Base-by-base conservation (phyloP, 2,888 invertebrate genomes). In the Conistra vaccinii region DNA sequence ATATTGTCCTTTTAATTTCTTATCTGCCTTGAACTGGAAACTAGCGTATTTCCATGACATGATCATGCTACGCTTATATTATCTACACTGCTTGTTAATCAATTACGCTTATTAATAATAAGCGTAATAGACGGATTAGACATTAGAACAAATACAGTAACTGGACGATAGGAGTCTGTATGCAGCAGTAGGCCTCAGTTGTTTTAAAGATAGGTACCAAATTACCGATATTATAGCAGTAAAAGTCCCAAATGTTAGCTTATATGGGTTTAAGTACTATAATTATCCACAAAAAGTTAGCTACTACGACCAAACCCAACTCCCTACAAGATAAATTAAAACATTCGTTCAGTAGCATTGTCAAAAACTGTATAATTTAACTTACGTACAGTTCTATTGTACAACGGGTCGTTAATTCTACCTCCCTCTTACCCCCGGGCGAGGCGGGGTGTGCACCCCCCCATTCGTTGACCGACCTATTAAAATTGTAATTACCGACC, bases 401-500 rank as follows among this genome's bases (percentile, higher is more conserved):
- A 88, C 86, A 84, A 83, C 87, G 88, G 89, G 89, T 90, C 89
- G 91, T 91, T 91, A 80, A 80, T 77, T 87, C 82, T 81, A 80
- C 71, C 80, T 76, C 78, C 81, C 60, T 81, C 77, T 62, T 74
- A 57, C 14, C 83, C 79, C 45, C 75, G 77, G 76, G 74, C 67
- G 73, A 80, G 76, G 79, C 63, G 84, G 76, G 39, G 39, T 23
- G 71, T 20, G 73, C 77, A 71, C 57, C 81, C 86, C 86, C 89
- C 89, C 89, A 88, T 87, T 87, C 89, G 87, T 91, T 95, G 95
- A 94, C 95, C 94, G 93, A 93, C 94, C 94, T 92, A 95, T 95
- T 95, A 95, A 95, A 95, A 94, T 94, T 91, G 93, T 95, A 95
- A 95, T 95, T 94, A 94, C 92, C 91, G 88, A 89, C 91, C 89